Percentiles rank a stretch among this genome's conserved stretches.
Evolutionary conservation across 2,888 invertebrate genomes (phyloP).

Genomic region (Pollenia amentaria): DNA sequence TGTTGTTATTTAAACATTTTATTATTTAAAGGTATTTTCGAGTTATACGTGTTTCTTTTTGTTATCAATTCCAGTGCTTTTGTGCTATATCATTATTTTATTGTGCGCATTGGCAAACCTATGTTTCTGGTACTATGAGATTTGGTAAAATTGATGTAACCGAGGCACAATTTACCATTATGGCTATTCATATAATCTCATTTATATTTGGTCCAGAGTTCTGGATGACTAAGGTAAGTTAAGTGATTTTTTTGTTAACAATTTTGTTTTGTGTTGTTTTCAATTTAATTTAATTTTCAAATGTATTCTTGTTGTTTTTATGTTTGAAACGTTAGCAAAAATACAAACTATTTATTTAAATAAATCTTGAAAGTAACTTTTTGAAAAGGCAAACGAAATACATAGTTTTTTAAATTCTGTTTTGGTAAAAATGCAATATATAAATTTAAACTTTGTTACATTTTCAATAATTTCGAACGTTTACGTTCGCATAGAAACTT

Average conservation of each 20-base stretch:
- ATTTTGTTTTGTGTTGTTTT: constrained; percentile 51
- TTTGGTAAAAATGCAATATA: no score
- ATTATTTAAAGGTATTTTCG: neutral
- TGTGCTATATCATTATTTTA: constrained; percentile 98
- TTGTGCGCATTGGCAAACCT: constrained; percentile 99
- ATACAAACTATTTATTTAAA: constrained; percentile 11
- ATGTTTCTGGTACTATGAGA: constrained; percentile 96
- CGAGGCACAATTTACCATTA: constrained; percentile 98
- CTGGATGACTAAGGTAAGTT: constrained; percentile 91
- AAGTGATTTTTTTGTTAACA: neutral
- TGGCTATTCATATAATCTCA: constrained; percentile 93
- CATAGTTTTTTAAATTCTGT: no score
- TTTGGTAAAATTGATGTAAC: constrained; percentile 98
- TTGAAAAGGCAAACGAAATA: no score
- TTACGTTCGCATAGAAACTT: no score
- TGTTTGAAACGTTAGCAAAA: neutral
- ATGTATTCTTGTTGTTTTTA: neutral
- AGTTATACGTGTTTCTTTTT: neutral
- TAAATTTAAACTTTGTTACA: no score
- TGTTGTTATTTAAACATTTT: constrained; percentile 58
- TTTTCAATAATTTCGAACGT: no score
- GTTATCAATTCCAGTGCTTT: constrained; percentile 89
- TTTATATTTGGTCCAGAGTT: constrained; percentile 93
- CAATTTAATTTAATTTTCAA: constrained; percentile 33
- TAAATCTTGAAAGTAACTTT: no score